These are phyloP conservation scores for Columba janthina DNA, from an alignment of 2,113 vertebrate species.

Conservation along the genomic window DNA sequence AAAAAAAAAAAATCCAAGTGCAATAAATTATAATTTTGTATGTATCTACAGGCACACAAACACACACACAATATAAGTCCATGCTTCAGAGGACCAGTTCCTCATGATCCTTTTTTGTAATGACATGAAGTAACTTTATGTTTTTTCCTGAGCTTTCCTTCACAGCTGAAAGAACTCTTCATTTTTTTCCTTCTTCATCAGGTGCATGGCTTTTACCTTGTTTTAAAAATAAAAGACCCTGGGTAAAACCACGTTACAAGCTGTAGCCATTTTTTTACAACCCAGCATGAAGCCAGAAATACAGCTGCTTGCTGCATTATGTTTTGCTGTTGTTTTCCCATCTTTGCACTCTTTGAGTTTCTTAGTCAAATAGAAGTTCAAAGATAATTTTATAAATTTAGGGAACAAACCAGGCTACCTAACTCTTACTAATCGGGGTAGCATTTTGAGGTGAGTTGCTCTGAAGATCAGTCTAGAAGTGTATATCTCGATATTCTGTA, in stretches of 20 bases:
- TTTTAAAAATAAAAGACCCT: slow-evolving; percentile 3
- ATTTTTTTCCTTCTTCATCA: slow-evolving; percentile 8
- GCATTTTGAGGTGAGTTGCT: not conserved
- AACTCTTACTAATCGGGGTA: not conserved
- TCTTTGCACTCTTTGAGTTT: not conserved
- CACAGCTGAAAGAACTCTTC: not conserved
- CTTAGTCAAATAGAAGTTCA: not conserved
- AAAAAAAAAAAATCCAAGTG: not conserved
- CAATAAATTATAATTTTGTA: not conserved
- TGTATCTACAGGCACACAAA: not conserved
- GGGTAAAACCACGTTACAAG: not conserved
- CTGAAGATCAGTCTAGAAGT: not conserved
- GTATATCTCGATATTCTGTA: not conserved
- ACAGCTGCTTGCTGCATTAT: not conserved
- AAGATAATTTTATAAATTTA: not conserved
- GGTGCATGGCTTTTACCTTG: not conserved
- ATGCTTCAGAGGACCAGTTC: not conserved
- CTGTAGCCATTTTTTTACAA: not conserved
- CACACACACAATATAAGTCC: accelerated
- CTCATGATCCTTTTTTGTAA: not conserved
- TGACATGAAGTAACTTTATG: not conserved
- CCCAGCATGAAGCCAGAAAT: not conserved
- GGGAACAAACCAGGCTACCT: not conserved
- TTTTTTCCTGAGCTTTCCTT: not conserved
- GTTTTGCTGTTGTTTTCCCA: not conserved